A percentile compares a stretch with the other conserved stretches of the same genome.
phyloP scores from a whole-genome alignment of 2,797 vertebrate species.

The Chelonia mydas region DNA sequence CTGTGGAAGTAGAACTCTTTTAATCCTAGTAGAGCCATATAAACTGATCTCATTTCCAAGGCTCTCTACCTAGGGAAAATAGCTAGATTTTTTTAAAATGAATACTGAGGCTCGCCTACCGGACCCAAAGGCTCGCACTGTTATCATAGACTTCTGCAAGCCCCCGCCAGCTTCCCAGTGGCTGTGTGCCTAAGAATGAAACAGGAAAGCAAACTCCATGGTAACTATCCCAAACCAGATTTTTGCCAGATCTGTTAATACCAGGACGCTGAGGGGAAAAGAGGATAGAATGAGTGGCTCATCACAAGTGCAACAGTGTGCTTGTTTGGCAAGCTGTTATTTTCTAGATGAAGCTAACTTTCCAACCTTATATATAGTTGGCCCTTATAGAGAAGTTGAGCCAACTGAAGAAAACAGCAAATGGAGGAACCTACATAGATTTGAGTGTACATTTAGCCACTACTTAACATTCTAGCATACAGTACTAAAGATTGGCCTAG shows the following conservation, averaged over 20 bases:
- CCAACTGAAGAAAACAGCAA: not conserved
- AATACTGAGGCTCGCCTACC: not conserved
- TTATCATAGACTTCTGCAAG: not conserved
- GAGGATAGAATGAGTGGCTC: not conserved
- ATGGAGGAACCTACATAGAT: not conserved
- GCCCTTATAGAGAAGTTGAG: not conserved
- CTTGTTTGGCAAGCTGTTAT: not conserved
- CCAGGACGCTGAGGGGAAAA: constrained; percentile 11
- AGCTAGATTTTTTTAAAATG: not conserved
- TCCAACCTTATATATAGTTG: not conserved
- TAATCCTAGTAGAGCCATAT: not conserved
- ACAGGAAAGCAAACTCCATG: not conserved
- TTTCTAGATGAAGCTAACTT: not conserved
- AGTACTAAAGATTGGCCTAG: not conserved
- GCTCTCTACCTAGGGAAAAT: not conserved
- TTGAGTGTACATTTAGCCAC: not conserved
- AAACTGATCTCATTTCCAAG: not conserved
- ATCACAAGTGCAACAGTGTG: not conserved
- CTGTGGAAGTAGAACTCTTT: too few relatives aligned
- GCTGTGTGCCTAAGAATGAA: constrained; percentile 1
- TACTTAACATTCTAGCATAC: not conserved
- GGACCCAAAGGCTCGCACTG: not conserved
- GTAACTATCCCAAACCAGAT: constrained; percentile 1
- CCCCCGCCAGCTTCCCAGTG: not conserved
- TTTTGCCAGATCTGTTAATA: constrained; percentile 23